Percentiles rank a stretch among this genome's conserved stretches.
Conservation (phyloP, 2,797 vertebrate species). For the Sciaenops ocellatus region DNA sequence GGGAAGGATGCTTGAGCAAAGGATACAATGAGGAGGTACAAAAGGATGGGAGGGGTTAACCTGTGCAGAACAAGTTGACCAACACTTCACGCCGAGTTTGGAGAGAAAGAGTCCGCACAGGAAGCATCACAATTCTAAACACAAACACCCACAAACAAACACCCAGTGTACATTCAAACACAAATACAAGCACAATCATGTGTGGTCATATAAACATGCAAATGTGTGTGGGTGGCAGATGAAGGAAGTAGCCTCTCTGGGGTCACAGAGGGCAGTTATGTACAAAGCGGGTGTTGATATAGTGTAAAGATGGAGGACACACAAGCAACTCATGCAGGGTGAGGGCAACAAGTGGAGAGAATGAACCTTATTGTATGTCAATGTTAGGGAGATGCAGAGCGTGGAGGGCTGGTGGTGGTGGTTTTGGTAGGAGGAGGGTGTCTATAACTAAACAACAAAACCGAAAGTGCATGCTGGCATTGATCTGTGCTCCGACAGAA, state of each 20-base stretch:
- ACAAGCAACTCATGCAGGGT: slow-evolving; percentile 73
- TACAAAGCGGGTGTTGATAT: slow-evolving; percentile 78
- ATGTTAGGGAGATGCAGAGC: slow-evolving; percentile 52
- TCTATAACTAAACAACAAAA: slow-evolving; percentile 65
- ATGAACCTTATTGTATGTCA: slow-evolving; percentile 77
- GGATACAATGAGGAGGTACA: not conserved
- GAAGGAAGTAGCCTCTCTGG: slow-evolving; percentile 55
- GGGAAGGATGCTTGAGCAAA: not conserved
- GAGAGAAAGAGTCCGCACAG: slow-evolving; percentile 56
- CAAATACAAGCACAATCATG: slow-evolving; percentile 35
- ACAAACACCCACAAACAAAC: slow-evolving; percentile 48
- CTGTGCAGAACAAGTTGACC: slow-evolving; percentile 64
- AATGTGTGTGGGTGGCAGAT: slow-evolving; percentile 37
- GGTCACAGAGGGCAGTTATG: slow-evolving; percentile 71
- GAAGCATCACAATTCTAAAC: slow-evolving; percentile 36
- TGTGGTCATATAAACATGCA: slow-evolving; percentile 55
- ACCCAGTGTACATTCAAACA: slow-evolving; percentile 29
- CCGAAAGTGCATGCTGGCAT: slow-evolving; percentile 57
- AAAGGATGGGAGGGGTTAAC: slow-evolving; percentile 60
- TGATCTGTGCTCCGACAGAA: slow-evolving; percentile 60
- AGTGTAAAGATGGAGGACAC: slow-evolving; percentile 77
- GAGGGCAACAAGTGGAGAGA: slow-evolving; percentile 75
- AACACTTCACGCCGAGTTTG: slow-evolving; percentile 67
- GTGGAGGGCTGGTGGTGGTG: slow-evolving; percentile 39
- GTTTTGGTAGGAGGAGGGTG: slow-evolving; percentile 21